These are phyloP conservation scores for Tetramorium bicarinatum DNA, from an alignment of 2,888 invertebrate genomes.

Conservation along the genomic window DNA sequence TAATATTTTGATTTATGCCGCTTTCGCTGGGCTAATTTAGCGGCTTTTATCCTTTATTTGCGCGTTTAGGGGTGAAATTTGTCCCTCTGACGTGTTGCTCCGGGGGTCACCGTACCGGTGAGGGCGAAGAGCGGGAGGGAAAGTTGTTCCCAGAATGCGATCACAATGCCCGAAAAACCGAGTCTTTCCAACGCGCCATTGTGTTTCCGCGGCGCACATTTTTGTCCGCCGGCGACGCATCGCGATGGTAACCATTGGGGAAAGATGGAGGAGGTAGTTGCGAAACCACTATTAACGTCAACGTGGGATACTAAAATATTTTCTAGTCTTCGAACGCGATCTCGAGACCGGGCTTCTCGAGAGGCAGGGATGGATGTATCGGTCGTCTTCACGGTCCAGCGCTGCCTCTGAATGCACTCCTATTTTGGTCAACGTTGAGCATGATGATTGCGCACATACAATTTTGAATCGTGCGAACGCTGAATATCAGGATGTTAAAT, in stretches of 20 bases:
- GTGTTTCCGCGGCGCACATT: conserved; percentile 49
- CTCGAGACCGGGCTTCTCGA: neutral
- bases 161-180: conserved; percentile 66
- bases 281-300: conserved; percentile 60
- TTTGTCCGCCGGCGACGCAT: conserved; percentile 54
- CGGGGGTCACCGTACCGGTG: neutral
- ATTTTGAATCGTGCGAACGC: conserved; percentile 41
- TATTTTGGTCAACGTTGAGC: conserved; percentile 21
- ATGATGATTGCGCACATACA: conserved; percentile 46
- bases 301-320: conserved; percentile 68
- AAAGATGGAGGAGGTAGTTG: conserved; percentile 46
- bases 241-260: conserved; percentile 39
- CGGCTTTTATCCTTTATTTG: conserved; percentile 84
- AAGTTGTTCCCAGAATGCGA: conserved; percentile 43
- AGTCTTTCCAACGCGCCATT: conserved; percentile 66
- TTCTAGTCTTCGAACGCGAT: conserved; percentile 51
- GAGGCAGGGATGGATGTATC: neutral
- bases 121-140: conserved; percentile 13
- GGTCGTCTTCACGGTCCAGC: conserved; percentile 38
- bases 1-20: conserved; percentile 86
- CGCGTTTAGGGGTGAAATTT: conserved; percentile 84
- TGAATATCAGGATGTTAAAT: conserved; percentile 40
- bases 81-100: conserved; percentile 70
- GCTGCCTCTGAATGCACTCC: conserved; percentile 41
- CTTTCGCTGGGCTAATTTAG: conserved; percentile 85